phyloP scores from a whole-genome alignment of 2,113 vertebrate species.

The Ctenodactylus gundi region DNA sequence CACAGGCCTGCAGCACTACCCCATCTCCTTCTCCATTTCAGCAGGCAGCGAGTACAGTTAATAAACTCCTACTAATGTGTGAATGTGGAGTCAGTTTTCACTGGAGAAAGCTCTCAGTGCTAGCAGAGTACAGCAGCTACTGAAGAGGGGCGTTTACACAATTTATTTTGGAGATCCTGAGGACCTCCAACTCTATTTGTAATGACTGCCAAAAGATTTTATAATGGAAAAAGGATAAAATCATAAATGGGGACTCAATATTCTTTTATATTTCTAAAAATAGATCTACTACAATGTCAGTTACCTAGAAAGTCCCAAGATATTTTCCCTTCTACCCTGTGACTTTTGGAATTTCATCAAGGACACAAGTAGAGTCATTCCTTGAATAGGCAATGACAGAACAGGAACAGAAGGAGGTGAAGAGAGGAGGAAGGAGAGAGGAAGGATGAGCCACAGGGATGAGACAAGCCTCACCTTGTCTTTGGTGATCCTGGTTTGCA shows the following conservation, averaged over 20 bases:
- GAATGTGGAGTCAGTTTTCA: background rate
- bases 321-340: background rate
- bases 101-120: background rate
- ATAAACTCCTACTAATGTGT: background rate
- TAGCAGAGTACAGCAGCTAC: background rate
- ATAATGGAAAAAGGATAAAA: background rate
- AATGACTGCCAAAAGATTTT: background rate
- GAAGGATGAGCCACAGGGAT: background rate
- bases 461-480: background rate
- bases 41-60: background rate
- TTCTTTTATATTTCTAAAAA: constrained; percentile 38
- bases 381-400: background rate
- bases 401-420: background rate
- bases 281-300: background rate
- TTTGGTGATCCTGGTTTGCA: background rate
- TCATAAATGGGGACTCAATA: background rate
- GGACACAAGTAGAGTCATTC: background rate
- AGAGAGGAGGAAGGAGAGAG: too few species aligned
- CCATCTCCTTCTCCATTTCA: background rate
- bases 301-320: constrained; percentile 3
- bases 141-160: background rate
- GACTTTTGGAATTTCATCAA: background rate
- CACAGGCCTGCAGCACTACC: too few species aligned
- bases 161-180: constrained; percentile 26
- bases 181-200: background rate